A percentile compares a stretch with the other conserved stretches of the same genome.
Evolutionary conservation across 2,113 vertebrate genomes (phyloP).

Genomic region (Clarias batrachus): DNA sequence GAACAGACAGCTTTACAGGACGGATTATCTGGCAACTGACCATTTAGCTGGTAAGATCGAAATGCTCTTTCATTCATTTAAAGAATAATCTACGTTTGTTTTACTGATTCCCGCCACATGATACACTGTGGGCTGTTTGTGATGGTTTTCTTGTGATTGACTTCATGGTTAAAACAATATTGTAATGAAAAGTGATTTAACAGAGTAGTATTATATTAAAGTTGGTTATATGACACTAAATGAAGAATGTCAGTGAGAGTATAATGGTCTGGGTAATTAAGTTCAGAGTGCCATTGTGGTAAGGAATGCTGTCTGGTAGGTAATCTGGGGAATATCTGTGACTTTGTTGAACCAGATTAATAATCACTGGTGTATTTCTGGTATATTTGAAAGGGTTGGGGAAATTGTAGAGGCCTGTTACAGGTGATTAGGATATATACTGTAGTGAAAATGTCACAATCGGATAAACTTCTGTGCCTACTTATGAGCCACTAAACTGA

Average conservation of each 20-base stretch:
- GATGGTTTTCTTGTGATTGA: background rate
- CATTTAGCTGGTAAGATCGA: constrained; percentile 94
- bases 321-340: background rate
- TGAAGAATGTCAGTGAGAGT: background rate
- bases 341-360: background rate
- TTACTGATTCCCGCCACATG: background rate
- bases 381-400: background rate
- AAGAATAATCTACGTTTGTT: background rate
- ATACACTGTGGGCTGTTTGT: background rate
- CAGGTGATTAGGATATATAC: background rate
- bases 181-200: background rate
- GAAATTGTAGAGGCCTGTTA: background rate
- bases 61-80: background rate
- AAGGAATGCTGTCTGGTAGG: too few relatives aligned
- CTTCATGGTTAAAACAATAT: background rate
- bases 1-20: constrained; percentile 88
- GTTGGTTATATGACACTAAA: background rate
- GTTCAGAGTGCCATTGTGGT: background rate
- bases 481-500: too few relatives aligned
- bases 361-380: background rate
- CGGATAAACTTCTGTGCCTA: too few relatives aligned
- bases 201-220: background rate
- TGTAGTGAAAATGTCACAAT: background rate
- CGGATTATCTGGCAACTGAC: constrained; percentile 99
- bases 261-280: background rate